These are phyloP conservation scores for Ceramica pisi DNA, from an alignment of 2,888 invertebrate genomes.

Conservation along the genomic window DNA sequence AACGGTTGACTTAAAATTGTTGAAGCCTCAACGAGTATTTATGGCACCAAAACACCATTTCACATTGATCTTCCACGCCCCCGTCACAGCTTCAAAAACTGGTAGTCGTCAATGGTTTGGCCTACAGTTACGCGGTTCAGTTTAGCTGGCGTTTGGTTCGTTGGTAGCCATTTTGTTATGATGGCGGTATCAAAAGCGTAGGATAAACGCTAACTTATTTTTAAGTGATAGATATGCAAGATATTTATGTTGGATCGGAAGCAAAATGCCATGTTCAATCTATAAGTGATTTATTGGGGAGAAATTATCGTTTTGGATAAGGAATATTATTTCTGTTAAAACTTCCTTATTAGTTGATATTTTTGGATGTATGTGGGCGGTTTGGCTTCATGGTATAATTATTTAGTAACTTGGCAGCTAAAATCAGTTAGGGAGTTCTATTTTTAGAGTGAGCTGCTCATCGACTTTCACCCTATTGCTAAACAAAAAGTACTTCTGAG, in stretches of 20 bases:
- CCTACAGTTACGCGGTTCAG: slow-evolving; percentile 61
- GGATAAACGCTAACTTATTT: slow-evolving; percentile 85
- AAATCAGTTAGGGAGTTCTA: not conserved
- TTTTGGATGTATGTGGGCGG: slow-evolving; percentile 30
- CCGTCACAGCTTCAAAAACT: slow-evolving; percentile 27
- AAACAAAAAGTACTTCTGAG: not conserved
- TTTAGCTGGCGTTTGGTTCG: slow-evolving; percentile 63
- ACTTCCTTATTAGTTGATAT: slow-evolving; percentile 50
- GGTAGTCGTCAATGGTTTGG: slow-evolving; percentile 24
- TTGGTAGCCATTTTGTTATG: slow-evolving; percentile 80
- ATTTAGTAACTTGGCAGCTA: not conserved
- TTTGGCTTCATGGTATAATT: not conserved
- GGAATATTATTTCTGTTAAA: slow-evolving; percentile 50
- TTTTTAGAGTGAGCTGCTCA: not conserved
- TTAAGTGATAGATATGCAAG: slow-evolving; percentile 82
- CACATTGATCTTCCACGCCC: slow-evolving; percentile 69
- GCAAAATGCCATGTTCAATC: slow-evolving; percentile 83
- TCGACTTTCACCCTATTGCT: slow-evolving; percentile 7
- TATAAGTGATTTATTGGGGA: slow-evolving; percentile 82
- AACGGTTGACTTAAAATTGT: slow-evolving; percentile 68
- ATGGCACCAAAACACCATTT: slow-evolving; percentile 77
- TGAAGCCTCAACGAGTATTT: slow-evolving; percentile 81
- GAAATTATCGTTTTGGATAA: slow-evolving; percentile 75
- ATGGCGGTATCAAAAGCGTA: slow-evolving; percentile 75
- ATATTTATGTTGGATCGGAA: slow-evolving; percentile 85